Conservation (phyloP, 1,140 invertebrate species). For the Aphis craccivora region DNA sequence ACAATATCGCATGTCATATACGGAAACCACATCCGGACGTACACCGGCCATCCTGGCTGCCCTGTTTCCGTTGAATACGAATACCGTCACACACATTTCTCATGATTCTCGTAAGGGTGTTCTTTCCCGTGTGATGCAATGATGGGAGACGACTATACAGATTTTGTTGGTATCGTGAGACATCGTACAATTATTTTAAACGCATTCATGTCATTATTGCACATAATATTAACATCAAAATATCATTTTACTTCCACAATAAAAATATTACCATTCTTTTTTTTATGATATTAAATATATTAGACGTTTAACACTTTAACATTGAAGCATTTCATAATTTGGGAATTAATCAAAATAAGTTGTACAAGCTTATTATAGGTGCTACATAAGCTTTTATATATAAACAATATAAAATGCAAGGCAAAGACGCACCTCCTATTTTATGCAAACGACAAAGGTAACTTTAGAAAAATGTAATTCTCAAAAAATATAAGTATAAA, state of each 20-base stretch:
- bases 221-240: background rate
- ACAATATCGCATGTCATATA: constrained; percentile 47
- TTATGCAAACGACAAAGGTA: background rate
- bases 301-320: background rate
- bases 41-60: constrained; percentile 11
- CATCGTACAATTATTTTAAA: background rate
- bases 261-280: background rate
- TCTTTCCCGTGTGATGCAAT: background rate
- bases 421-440: background rate
- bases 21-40: constrained; percentile 57
- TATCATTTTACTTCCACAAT: background rate
- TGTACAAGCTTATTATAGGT: background rate
- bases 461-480: no score
- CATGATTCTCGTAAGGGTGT: constrained; percentile 26
- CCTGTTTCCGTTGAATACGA: constrained; percentile 46
- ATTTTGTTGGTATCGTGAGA: background rate
- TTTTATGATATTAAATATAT: background rate
- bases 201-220: background rate
- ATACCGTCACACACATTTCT: background rate
- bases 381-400: no score
- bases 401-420: background rate
- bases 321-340: background rate
- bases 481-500: no score
- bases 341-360: background rate
- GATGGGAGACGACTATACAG: background rate